Percentiles rank a stretch among this genome's conserved stretches.
phyloP scores from a whole-genome alignment of 2,888 invertebrate genomes.

The Pollenia labialis region DNA sequence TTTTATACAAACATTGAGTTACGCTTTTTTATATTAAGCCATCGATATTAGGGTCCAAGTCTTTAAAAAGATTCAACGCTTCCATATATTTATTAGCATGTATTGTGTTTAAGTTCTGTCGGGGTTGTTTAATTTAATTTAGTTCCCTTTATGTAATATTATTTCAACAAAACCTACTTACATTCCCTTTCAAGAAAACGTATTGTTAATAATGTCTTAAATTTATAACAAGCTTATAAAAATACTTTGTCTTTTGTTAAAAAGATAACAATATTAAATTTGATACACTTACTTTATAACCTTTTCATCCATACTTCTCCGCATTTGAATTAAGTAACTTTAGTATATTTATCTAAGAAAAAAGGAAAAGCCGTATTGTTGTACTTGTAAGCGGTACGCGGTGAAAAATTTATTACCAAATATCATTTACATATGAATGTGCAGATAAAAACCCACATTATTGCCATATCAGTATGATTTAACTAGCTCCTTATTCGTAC shows the following conservation, averaged over 20 bases:
- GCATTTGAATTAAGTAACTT: neutral
- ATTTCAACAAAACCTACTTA: neutral
- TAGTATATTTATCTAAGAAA: neutral
- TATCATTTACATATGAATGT: conserved; percentile 21
- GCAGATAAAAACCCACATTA: neutral
- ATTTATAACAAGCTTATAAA: neutral
- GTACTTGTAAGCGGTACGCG: neutral
- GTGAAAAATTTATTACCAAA: neutral
- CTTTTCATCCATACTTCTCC: neutral
- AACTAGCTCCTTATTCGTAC: neutral
- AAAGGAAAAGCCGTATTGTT: neutral
- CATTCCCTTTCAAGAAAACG: neutral
- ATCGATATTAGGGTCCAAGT: too few species aligned
- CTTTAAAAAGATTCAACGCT: too few species aligned
- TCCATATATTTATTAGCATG: too few species aligned
- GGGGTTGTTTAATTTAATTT: too few species aligned
- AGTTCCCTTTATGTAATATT: too few species aligned
- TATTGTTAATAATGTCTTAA: neutral
- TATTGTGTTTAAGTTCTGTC: too few species aligned
- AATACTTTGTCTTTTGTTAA: neutral
- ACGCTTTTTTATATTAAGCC: too few species aligned
- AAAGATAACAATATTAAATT: conserved; percentile 6
- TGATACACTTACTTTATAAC: conserved; percentile 16
- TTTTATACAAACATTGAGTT: too few species aligned
- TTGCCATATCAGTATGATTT: neutral